Conservation (phyloP, 1,140 invertebrate species). For the Zaprionus inermis region DNA sequence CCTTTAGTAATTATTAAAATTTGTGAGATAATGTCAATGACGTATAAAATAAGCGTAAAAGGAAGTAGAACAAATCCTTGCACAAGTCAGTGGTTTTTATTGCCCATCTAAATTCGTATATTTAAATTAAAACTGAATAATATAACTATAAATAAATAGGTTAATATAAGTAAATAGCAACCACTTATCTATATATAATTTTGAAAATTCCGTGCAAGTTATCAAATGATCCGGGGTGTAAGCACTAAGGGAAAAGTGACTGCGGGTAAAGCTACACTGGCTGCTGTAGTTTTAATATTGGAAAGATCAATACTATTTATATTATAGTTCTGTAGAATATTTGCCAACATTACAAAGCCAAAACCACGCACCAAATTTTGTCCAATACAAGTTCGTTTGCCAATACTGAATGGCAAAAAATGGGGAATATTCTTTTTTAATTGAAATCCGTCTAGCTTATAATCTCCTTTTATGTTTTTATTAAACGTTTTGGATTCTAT, state of each 20-base stretch:
- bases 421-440: constrained; percentile 87
- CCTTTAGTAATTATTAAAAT: not conserved
- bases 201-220: constrained; percentile 11
- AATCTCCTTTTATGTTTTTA: not conserved
- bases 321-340: constrained; percentile 90
- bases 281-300: constrained; percentile 86
- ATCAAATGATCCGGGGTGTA: constrained; percentile 29
- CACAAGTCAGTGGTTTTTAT: not conserved
- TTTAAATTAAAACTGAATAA: constrained; percentile 7
- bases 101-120: constrained; percentile 2
- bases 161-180: constrained; percentile 5
- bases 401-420: constrained; percentile 94
- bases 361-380: constrained; percentile 92
- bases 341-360: constrained; percentile 89
- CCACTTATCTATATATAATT: constrained; percentile 20
- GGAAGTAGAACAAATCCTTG: not conserved
- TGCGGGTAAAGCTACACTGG: constrained; percentile 89
- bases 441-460: constrained; percentile 16
- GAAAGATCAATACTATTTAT: constrained; percentile 86
- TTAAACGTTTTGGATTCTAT: not conserved
- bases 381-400: constrained; percentile 94
- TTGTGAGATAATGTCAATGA: not conserved
- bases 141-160: not conserved
- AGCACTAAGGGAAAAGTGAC: constrained; percentile 86
- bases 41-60: not conserved